Base-by-base conservation (phyloP, 2,888 invertebrate species). In the Dyspetes luteomarginatus region DNA sequence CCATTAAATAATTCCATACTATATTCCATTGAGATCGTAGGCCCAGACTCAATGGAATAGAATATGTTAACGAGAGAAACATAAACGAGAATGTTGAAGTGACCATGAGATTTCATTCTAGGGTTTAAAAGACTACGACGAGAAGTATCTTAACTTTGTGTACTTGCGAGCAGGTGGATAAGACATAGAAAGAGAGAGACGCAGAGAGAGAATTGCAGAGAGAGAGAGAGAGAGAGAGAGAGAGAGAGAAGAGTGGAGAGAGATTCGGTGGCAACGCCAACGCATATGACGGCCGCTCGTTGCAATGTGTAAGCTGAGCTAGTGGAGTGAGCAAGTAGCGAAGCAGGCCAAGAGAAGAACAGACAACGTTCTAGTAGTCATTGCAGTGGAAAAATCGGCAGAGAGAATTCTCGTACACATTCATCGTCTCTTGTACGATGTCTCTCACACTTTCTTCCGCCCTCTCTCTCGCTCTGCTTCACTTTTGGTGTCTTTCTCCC, bases 121-220 rank as follows among this genome's bases (percentile, higher is more conserved):
- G 19, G 43, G 48, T 28, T 41, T 52, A 69, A 65, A 48, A 50
- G 45, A 58, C 41, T 56, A 78, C 43, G 36, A 64, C 15, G 30
- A 19, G 30, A 45, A 24, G 60, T 68, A 28, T 55, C 30, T 60
- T 56, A 58, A 45, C 43, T 74, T 69, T 43, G 79, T 64, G 36
- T 74, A 79, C 17, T 26, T 17, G 81, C 72, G 73, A 84, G 81
- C 86, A 86, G 85, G 85, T 85, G 86, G 85, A 86, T 80, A 84
- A 67, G 58, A 55, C 68, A 62, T 73, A 50, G 62, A 43, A 43
- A 22, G 52, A 22, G n/a, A 5, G 4, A 28, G 69, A 17, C 17
- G 41, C 45, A 67, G 1, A 22, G 4, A 5, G 50, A 43, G 19
- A 55, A 26, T 19, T 36, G 52, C 5, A 43, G 7, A 19, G 50